These are phyloP conservation scores for Dolichomitus sp. DNA, from an alignment of 2,888 invertebrate species.

Conservation along the genomic window DNA sequence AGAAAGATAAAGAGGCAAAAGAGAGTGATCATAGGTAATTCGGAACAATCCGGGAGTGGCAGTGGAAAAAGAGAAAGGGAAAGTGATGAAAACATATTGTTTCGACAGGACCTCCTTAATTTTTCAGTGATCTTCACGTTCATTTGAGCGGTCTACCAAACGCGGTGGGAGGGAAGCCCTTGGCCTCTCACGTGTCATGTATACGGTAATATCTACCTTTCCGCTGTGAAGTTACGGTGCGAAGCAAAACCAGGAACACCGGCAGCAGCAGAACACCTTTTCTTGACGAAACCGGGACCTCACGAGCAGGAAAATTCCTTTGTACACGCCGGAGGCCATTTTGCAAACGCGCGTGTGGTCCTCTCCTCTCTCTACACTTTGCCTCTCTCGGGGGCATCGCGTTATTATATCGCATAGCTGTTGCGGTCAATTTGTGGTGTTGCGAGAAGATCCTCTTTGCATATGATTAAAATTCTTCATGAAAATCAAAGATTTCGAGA, in stretches of 20 bases:
- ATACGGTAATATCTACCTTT: background rate
- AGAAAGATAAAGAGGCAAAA: background rate
- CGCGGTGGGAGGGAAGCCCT: background rate
- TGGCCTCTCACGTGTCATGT: background rate
- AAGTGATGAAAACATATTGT: conserved; percentile 31
- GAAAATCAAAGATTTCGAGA: conserved; percentile 1
- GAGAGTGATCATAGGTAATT: background rate
- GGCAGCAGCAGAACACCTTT: conserved; percentile 26
- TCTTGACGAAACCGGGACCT: conserved; percentile 36
- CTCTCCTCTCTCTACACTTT: conserved; percentile 2
- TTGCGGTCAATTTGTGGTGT: background rate
- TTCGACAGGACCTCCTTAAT: conserved; percentile 61
- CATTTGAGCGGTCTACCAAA: background rate
- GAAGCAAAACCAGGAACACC: background rate
- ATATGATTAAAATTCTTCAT: conserved; percentile 20
- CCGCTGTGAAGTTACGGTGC: background rate
- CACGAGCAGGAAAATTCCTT: conserved; percentile 65
- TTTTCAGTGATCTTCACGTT: conserved; percentile 17
- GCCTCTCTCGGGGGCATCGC: conserved; percentile 17
- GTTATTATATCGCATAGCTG: conserved; percentile 16
- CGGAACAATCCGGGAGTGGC: background rate
- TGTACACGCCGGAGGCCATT: conserved; percentile 65
- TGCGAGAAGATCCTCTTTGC: background rate
- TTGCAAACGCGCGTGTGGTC: conserved; percentile 69
- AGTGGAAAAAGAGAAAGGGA: conserved; percentile 13